Evolutionary conservation across 2,113 vertebrate species (phyloP).

Genomic region (Psittacula cyanocephala): DNA sequence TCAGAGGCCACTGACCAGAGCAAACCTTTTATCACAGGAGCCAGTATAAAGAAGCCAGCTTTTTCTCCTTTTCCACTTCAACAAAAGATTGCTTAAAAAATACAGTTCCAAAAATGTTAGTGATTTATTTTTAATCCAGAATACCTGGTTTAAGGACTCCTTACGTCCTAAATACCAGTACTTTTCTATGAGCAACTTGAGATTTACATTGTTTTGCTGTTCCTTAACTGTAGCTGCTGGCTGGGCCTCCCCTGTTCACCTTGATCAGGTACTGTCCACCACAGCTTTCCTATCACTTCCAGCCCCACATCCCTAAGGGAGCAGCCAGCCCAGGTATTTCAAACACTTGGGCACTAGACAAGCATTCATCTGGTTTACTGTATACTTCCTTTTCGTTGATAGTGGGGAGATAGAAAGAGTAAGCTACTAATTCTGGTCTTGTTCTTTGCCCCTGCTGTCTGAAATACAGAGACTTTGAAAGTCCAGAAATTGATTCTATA

Average conservation of each 20-base stretch:
- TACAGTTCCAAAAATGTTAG: background rate
- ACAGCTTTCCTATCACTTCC: background rate
- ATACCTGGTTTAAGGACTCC: background rate
- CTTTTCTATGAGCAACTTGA: background rate
- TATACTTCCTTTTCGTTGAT: background rate
- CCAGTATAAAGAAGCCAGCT: background rate
- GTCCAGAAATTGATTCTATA: background rate
- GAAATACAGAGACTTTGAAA: background rate
- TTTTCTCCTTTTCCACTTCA: background rate
- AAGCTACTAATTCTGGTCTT: background rate
- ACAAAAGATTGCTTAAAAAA: background rate
- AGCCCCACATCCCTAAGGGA: background rate
- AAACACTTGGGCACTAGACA: background rate
- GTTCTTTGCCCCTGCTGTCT: background rate
- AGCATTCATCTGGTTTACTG: background rate
- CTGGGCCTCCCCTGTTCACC: background rate
- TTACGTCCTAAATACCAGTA: background rate
- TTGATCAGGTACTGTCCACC: background rate
- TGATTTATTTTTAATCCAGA: background rate
- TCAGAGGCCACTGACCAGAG: background rate
- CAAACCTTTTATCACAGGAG: background rate
- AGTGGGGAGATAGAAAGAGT: background rate
- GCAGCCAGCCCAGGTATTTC: background rate
- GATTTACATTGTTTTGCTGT: background rate
- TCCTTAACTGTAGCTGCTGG: background rate